A percentile compares a stretch with the other conserved stretches of the same genome.
Conservation (phyloP, 2,113 vertebrate species). For the Petaurus breviceps region DNA sequence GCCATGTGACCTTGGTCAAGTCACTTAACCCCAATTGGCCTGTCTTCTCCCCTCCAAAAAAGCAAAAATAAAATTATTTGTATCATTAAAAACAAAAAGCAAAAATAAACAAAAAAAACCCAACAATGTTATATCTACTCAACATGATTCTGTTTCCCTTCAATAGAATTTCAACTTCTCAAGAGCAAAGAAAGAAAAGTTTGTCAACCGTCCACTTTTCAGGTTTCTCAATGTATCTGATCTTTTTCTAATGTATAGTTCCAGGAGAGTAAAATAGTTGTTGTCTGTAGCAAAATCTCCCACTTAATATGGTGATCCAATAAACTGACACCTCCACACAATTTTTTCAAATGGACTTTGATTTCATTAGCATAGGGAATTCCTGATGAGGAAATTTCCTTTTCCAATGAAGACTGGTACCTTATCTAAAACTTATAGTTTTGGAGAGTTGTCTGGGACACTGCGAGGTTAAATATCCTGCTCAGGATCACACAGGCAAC, state of each 20-base stretch:
- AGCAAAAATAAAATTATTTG: not conserved
- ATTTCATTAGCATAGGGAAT: not conserved
- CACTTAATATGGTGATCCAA: not conserved
- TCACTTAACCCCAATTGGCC: no score
- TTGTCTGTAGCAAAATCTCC: not conserved
- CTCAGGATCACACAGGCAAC: not conserved
- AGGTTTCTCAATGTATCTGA: not conserved
- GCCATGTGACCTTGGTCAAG: no score
- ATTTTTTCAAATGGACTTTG: not conserved
- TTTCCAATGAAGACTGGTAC: not conserved
- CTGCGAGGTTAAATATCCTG: not conserved
- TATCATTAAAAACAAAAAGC: not conserved
- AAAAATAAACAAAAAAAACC: no score
- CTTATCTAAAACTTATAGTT: not conserved
- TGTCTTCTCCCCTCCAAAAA: no score
- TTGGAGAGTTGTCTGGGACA: not conserved
- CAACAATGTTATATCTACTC: not conserved
- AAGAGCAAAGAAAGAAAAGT: not conserved
- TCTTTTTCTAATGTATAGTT: not conserved
- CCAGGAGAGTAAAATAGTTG: not conserved
- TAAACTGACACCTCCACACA: not conserved
- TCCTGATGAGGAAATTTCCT: not conserved
- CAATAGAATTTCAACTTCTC: not conserved
- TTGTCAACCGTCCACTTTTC: not conserved
- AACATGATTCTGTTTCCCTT: not conserved